Conservation (phyloP, 2,888 invertebrate genomes). For the Trissonchulus latispiculum region DNA sequence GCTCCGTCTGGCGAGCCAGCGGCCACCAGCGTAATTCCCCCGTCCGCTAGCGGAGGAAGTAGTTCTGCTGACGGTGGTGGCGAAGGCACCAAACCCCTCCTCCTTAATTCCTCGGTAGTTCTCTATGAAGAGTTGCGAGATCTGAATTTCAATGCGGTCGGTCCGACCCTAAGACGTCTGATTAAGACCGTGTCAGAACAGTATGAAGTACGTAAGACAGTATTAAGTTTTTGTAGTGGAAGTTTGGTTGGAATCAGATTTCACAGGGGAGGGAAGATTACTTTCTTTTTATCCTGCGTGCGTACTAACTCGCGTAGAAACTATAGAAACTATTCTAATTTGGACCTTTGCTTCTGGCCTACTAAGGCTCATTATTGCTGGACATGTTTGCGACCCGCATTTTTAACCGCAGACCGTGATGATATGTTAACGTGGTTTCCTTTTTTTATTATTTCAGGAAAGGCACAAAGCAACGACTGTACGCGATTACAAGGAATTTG, state of each 20-base stretch:
- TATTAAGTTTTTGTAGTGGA: too few relatives aligned
- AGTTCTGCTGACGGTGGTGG: too few relatives aligned
- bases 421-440: neutral
- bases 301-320: conserved; percentile 1
- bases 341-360: too few relatives aligned
- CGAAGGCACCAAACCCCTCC: too few relatives aligned
- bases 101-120: conserved; percentile 74
- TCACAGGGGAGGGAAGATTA: too few relatives aligned
- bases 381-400: too few relatives aligned
- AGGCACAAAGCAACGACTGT: conserved; percentile 71
- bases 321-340: conserved; percentile 3
- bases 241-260: too few relatives aligned
- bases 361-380: too few relatives aligned
- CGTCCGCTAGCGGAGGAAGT: too few relatives aligned
- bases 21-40: too few relatives aligned
- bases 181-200: conserved; percentile 74
- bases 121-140: conserved; percentile 79
- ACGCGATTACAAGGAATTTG: conserved; percentile 88
- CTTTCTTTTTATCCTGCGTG: conserved; percentile 24
- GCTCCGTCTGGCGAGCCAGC: too few relatives aligned
- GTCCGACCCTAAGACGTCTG: conserved; percentile 69
- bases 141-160: conserved; percentile 82
- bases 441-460: conserved; percentile 52
- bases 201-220: conserved; percentile 53
- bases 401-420: too few relatives aligned